Evolutionary conservation across 2,113 vertebrate genomes (phyloP).

Genomic region (Lichenostomus cassidix): DNA sequence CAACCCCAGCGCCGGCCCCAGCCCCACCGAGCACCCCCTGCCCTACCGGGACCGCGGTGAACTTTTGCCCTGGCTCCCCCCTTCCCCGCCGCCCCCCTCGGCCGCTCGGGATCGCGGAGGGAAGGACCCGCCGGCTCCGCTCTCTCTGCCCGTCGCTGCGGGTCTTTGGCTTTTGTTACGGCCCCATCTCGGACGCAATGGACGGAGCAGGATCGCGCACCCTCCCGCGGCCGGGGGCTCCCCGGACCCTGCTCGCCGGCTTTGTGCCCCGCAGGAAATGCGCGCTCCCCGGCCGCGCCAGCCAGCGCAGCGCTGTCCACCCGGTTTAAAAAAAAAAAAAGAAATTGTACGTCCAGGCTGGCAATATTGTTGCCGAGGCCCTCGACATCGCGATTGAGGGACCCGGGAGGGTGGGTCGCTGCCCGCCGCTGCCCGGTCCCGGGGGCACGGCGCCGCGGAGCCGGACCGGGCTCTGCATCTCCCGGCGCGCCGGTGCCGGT

Average conservation of each 20-base stretch:
- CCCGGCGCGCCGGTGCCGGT: constrained; percentile 6
- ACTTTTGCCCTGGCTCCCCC: constrained; percentile 56
- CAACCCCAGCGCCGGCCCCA: no score
- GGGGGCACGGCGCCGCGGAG: background rate
- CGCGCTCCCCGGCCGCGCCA: background rate
- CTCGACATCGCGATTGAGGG: background rate
- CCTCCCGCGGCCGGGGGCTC: constrained; percentile 34
- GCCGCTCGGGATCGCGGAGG: background rate
- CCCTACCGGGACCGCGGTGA: constrained; percentile 3
- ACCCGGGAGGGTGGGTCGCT: background rate
- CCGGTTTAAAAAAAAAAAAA: no score
- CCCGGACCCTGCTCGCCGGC: constrained; percentile 4
- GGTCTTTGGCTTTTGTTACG: constrained; percentile 59
- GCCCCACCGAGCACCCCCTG: no score
- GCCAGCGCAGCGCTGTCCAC: background rate
- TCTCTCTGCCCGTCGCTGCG: background rate
- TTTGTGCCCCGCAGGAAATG: constrained; percentile 43
- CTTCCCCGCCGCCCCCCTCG: background rate
- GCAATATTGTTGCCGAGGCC: background rate
- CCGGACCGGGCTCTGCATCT: constrained; percentile 4
- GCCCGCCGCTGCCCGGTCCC: background rate
- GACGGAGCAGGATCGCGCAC: constrained; percentile 32
- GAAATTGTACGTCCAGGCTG: background rate
- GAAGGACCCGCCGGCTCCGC: background rate
- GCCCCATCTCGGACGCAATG: constrained; percentile 25